A percentile compares a stretch with the other conserved stretches of the same genome.
Conservation (phyloP, 2,888 invertebrate genomes). For the Drosophila rellima region DNA sequence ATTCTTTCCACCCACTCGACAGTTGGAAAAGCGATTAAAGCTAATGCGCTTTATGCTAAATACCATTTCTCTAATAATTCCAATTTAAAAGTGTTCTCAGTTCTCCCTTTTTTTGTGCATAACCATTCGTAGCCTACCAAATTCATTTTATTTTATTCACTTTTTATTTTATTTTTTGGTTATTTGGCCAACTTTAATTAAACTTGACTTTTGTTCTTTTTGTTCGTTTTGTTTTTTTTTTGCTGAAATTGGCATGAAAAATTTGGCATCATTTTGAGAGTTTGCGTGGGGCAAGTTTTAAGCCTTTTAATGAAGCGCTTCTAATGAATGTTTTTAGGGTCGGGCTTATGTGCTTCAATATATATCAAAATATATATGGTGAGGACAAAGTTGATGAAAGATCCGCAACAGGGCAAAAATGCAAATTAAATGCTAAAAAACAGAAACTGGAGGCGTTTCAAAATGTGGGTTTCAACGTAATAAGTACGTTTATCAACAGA, state of each 20-base stretch:
- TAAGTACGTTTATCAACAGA: conserved; percentile 49
- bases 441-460: conserved; percentile 28
- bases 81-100: neutral
- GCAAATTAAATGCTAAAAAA: conserved; percentile 48
- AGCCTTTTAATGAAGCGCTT: conserved; percentile 66
- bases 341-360: neutral
- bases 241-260: conserved; percentile 31
- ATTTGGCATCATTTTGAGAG: conserved; percentile 32
- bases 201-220: conserved; percentile 26
- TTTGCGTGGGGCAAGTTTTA: conserved; percentile 63
- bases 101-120: neutral
- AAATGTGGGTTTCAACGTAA: conserved; percentile 35
- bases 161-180: neutral
- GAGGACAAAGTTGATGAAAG: conserved; percentile 57
- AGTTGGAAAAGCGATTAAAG: conserved; percentile 11
- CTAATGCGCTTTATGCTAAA: conserved; percentile 25
- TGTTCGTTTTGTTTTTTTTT: conserved; percentile 9
- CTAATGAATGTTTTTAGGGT: conserved; percentile 50
- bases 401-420: conserved; percentile 33
- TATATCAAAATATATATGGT: conserved; percentile 15
- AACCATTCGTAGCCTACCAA: conserved; percentile 14
- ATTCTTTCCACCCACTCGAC: neutral
- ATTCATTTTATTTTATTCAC: conserved; percentile 25
- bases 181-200: conserved; percentile 36
- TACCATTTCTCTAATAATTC: conserved; percentile 16